These are phyloP conservation scores for Drosophila engyochracea DNA, from an alignment of 2,888 invertebrate genomes.

Conservation along the genomic window DNA sequence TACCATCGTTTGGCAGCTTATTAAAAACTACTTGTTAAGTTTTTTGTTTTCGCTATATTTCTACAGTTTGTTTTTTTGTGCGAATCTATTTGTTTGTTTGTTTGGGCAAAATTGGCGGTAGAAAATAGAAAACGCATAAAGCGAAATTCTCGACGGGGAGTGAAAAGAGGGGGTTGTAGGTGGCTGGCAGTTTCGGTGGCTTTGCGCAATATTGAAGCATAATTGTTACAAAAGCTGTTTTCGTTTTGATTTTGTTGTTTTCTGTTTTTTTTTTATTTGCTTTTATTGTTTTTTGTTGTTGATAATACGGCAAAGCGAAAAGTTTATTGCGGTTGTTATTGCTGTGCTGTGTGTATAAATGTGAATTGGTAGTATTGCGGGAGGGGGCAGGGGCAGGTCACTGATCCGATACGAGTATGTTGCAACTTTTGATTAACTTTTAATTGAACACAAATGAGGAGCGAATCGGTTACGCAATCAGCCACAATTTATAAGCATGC, in stretches of 20 bases:
- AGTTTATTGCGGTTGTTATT: constrained; percentile 29
- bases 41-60: constrained; percentile 57
- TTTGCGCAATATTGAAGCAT: constrained; percentile 58
- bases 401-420: constrained; percentile 38
- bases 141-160: not conserved
- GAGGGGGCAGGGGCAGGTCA: constrained; percentile 11
- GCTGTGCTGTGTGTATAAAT: not conserved
- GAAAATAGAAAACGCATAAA: constrained; percentile 59
- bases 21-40: constrained; percentile 71
- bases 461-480: constrained; percentile 40
- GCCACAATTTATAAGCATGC: not conserved
- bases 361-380: not conserved
- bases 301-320: constrained; percentile 26
- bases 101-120: constrained; percentile 53
- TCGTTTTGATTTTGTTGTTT: constrained; percentile 21
- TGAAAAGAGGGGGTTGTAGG: not conserved
- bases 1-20: constrained; percentile 57
- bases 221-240: constrained; percentile 68
- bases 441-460: constrained; percentile 73
- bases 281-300: constrained; percentile 26
- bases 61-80: not conserved
- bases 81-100: constrained; percentile 33
- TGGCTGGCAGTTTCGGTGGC: not conserved
- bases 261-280: constrained; percentile 24
- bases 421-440: constrained; percentile 70